phyloP scores from a whole-genome alignment of 2,113 vertebrate species.

The Calonectris borealis region DNA sequence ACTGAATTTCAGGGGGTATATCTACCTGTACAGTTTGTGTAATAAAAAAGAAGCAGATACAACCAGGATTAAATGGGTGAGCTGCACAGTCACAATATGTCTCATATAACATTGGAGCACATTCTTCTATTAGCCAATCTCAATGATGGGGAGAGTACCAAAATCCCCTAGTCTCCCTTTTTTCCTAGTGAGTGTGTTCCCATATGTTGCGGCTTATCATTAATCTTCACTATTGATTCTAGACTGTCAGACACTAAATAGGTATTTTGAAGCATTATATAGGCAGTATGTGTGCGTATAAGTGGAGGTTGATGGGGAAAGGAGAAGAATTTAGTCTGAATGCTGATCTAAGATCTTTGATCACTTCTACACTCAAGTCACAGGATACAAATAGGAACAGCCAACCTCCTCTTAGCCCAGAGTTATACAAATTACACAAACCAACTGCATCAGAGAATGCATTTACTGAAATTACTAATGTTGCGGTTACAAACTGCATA shows the following conservation, averaged over 20 bases:
- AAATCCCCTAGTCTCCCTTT: neutral
- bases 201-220: neutral
- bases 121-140: neutral
- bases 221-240: neutral
- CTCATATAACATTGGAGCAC: neutral
- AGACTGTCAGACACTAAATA: neutral
- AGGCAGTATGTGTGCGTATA: neutral
- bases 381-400: neutral
- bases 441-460: neutral
- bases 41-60: neutral
- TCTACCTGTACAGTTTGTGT: neutral
- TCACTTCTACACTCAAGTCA: neutral
- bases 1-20: neutral
- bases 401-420: neutral
- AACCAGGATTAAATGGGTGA: neutral
- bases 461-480: neutral
- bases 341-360: neutral
- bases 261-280: neutral
- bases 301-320: neutral
- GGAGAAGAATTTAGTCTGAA: neutral
- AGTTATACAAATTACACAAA: neutral
- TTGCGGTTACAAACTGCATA: neutral
- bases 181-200: neutral
- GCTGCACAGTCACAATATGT: neutral
- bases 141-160: neutral